Conservation (phyloP, 2,797 vertebrate genomes). For the Astyanax mexicanus region DNA sequence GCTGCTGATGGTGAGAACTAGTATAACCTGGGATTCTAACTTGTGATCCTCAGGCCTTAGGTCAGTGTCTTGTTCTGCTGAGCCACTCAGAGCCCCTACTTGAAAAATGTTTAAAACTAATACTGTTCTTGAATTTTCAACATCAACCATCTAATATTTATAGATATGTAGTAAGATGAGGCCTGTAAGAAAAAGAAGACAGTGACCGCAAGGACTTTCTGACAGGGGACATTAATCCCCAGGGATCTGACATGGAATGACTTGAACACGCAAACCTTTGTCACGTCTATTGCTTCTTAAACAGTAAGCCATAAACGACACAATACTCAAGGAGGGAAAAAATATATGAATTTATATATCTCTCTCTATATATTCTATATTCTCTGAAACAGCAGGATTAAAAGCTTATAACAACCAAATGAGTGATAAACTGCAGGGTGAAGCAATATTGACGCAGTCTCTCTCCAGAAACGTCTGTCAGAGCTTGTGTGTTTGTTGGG, state of each 20-base stretch:
- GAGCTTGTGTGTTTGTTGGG: conserved; percentile 26
- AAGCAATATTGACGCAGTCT: conserved; percentile 45
- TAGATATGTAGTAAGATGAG: neutral
- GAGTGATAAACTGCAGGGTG: conserved; percentile 50
- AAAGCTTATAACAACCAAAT: conserved; percentile 71
- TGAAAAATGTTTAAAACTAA: neutral
- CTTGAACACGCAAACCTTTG: conserved; percentile 12
- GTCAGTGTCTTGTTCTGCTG: too few relatives aligned
- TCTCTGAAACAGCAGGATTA: conserved; percentile 74
- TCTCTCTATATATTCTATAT: conserved; percentile 65
- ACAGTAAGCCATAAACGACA: conserved; percentile 79
- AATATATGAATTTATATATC: conserved; percentile 60
- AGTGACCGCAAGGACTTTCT: neutral
- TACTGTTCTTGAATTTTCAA: neutral
- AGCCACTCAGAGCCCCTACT: too few relatives aligned
- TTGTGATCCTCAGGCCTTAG: too few relatives aligned
- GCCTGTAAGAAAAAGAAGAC: neutral
- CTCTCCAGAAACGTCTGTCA: conserved; percentile 48
- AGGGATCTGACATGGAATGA: conserved; percentile 33
- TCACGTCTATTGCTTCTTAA: conserved; percentile 62
- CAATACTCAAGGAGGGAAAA: conserved; percentile 64
- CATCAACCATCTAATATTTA: neutral
- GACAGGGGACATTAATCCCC: conserved; percentile 5
- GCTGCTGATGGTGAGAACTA: too few relatives aligned
- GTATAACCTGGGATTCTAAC: too few relatives aligned